Base-by-base conservation (phyloP, 2,888 invertebrate species). In the Cylindroiulus punctatus region DNA sequence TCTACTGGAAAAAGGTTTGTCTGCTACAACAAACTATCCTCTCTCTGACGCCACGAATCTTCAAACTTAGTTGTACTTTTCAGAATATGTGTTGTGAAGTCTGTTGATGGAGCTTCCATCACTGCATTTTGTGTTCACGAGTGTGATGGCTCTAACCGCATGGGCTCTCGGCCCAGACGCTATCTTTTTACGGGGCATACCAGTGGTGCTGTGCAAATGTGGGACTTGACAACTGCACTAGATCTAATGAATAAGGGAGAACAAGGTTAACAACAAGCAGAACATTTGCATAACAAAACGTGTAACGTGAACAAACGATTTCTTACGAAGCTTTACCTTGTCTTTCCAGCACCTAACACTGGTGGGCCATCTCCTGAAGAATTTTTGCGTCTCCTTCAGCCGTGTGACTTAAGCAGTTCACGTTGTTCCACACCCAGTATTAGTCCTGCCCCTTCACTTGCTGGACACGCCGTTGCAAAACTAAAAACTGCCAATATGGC, bases 91-190 rank as follows among this genome's bases (percentile, higher is more conserved):
- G 95, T 97, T 7, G 97, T 99, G 88, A 95, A 96, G 89, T 97
- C 98, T 0, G 97, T 98, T 26, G 99, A 99, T 92, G 95, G 95
- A 0, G 96, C 97, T 17, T 95, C 95, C 19, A 97, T 99, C 86
- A 97, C 97, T 86, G 96, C 98, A 22, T 99, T 98, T 92, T 96
- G 96, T 91, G 97, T 98, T 17, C 98, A 98, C 90, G 98, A 99
- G 91, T 98, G 98, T 91, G 99, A 99, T 91, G 98, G 98, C 0
- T 97, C 98, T 0, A 95, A 96, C 89, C 93, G 98, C 22, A 96
- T 97, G 95, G 97, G 96, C 0, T 96, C 96, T 14, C 92, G 95
- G 86, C 97, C 97, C 10, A 93, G 97, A 5, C 92, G 98, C 81
- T 95, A 97, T 90, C 94, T 98, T 89, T 94, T 98, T 88, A 97